Evolutionary conservation across 2,797 vertebrate species (phyloP).

Genomic region (Mallotus villosus): DNA sequence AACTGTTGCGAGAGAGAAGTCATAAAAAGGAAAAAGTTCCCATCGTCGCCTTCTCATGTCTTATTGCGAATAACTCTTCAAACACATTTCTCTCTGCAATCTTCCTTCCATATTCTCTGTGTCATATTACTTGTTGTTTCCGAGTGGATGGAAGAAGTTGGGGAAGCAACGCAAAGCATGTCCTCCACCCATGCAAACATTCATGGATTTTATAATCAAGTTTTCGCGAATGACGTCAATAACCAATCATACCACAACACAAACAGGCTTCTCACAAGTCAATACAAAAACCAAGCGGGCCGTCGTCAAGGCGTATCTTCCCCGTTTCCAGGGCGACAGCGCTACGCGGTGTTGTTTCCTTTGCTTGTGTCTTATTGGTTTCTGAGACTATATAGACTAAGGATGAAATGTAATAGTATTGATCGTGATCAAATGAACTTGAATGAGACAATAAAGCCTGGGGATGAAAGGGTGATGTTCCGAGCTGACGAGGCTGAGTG

Average conservation of each 20-base stretch:
- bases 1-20: neutral
- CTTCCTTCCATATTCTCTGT: neutral
- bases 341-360: neutral
- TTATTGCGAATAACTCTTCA: neutral
- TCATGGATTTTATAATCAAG: neutral
- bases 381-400: slow-evolving; percentile 11
- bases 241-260: neutral
- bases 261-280: neutral
- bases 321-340: neutral
- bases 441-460: slow-evolving; percentile 40
- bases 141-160: neutral
- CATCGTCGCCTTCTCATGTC: neutral
- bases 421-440: slow-evolving; percentile 42
- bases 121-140: too few relatives aligned
- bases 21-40: neutral
- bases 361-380: slow-evolving; percentile 12
- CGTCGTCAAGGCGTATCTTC: neutral
- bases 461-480: slow-evolving; percentile 13
- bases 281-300: neutral
- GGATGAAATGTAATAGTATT: slow-evolving; percentile 33
- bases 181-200: neutral
- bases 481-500: slow-evolving; percentile 36
- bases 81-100: neutral
- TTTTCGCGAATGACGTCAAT: neutral
- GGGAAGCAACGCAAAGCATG: neutral